phyloP scores from a whole-genome alignment of 2,888 invertebrate genomes.

The Ophion slaviceki region DNA sequence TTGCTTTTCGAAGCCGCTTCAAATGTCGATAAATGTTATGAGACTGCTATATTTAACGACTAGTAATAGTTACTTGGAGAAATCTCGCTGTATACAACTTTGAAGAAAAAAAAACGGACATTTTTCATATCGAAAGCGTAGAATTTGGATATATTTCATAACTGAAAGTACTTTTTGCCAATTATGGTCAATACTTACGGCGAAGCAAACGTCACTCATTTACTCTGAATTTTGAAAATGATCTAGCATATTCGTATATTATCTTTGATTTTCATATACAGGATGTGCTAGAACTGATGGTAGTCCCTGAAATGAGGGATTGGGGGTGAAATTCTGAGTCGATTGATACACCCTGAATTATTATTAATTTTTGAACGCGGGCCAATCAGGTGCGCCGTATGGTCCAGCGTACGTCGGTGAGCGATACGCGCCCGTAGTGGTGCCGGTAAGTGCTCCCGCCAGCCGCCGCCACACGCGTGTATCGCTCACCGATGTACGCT shows the following conservation, averaged over 20 bases:
- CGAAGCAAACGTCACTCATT: constrained; percentile 29
- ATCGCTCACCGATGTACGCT: too few species aligned
- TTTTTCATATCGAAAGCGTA: constrained; percentile 42
- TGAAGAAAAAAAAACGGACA: constrained; percentile 6
- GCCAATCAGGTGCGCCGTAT: too few species aligned
- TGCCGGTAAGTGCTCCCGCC: too few species aligned
- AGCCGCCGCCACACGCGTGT: too few species aligned
- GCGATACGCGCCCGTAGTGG: too few species aligned
- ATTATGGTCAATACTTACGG: constrained; percentile 39
- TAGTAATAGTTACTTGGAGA: constrained; percentile 12
- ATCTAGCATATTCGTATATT: constrained; percentile 22
- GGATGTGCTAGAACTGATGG: too few species aligned
- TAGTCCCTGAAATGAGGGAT: too few species aligned
- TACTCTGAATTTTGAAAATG: constrained; percentile 17
- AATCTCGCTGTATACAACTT: constrained; percentile 40
- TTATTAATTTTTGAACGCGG: too few species aligned
- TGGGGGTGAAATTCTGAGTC: too few species aligned
- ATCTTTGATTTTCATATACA: constrained; percentile 43
- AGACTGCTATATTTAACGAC: constrained; percentile 45
- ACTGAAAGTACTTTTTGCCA: constrained; percentile 56
- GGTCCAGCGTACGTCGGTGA: too few species aligned
- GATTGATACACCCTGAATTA: too few species aligned
- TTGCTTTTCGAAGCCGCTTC: constrained; percentile 32
- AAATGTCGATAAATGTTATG: constrained; percentile 52
- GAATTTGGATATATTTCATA: constrained; percentile 24